Evolutionary conservation across 2,797 vertebrate genomes (phyloP).

Genomic region (Intellagama lesueurii): DNA sequence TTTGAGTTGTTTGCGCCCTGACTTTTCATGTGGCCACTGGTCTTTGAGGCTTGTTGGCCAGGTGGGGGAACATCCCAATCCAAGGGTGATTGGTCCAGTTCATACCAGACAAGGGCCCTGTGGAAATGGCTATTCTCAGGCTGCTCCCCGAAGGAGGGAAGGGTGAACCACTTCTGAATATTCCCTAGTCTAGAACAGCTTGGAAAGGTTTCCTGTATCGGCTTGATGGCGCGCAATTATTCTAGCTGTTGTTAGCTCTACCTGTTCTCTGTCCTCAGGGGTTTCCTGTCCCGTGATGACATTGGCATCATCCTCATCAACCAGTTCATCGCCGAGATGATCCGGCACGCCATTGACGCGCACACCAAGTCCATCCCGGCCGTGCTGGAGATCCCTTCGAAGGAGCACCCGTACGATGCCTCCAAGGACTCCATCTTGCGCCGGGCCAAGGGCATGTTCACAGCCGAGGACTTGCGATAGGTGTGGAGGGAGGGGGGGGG

Average conservation of each 20-base stretch:
- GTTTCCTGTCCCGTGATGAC: constrained; percentile 89
- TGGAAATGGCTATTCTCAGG: no score
- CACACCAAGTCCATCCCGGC: constrained; percentile 92
- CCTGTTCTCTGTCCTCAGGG: constrained; percentile 75
- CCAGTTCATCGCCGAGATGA: constrained; percentile 96
- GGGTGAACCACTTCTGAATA: no score
- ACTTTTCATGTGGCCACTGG: no score
- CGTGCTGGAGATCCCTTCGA: constrained; percentile 94
- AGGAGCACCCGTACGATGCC: constrained; percentile 95
- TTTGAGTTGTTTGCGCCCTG: no score
- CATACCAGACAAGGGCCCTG: background rate
- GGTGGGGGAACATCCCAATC: no score
- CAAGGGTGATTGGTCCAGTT: no score
- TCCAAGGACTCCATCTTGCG: constrained; percentile 95
- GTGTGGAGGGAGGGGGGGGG: background rate
- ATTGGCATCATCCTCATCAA: constrained; percentile 96
- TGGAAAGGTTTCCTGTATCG: no score
- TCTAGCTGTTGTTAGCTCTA: background rate
- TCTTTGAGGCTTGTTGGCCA: no score
- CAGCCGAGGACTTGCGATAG: constrained; percentile 90
- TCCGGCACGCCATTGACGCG: constrained; percentile 91
- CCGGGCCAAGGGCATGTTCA: constrained; percentile 94
- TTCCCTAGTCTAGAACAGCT: no score
- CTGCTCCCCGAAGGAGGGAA: no score
- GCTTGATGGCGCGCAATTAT: background rate